A percentile compares a stretch with the other conserved stretches of the same genome.
These are phyloP conservation scores for Haemorhous mexicanus DNA, from an alignment of 2,113 vertebrate species.

Conservation along the genomic window DNA sequence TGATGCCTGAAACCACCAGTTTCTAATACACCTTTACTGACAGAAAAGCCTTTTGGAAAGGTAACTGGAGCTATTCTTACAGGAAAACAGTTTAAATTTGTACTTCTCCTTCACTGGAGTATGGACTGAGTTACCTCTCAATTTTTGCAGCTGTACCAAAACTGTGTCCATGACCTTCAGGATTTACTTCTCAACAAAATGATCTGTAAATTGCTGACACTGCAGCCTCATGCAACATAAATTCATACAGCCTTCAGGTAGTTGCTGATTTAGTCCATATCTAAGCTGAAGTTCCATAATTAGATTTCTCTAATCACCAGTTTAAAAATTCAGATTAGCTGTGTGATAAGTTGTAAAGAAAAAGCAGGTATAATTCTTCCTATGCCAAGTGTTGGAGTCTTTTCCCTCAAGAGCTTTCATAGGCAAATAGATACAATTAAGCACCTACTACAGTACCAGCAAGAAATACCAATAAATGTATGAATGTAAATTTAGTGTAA, in stretches of 20 bases:
- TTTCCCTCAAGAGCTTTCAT: background rate
- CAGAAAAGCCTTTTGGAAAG: background rate
- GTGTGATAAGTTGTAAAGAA: background rate
- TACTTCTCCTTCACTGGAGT: background rate
- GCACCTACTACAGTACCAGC: background rate
- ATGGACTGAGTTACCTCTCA: background rate
- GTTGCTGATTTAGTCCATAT: background rate
- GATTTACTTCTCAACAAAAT: background rate
- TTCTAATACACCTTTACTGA: background rate
- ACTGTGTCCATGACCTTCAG: background rate
- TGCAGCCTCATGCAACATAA: background rate
- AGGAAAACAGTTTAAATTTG: background rate
- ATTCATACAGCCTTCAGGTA: background rate
- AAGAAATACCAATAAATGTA: background rate
- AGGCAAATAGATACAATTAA: background rate
- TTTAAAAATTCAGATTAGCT: background rate
- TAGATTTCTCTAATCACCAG: background rate
- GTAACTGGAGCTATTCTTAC: background rate
- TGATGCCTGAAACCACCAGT: background rate
- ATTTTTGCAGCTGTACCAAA: background rate
- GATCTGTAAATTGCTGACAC: background rate
- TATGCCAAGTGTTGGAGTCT: background rate
- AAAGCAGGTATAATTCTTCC: background rate
- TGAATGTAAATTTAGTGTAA: background rate
- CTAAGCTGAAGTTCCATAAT: background rate